Conservation (phyloP, 2,797 vertebrate genomes). For the Lycodopsis pacificus region DNA sequence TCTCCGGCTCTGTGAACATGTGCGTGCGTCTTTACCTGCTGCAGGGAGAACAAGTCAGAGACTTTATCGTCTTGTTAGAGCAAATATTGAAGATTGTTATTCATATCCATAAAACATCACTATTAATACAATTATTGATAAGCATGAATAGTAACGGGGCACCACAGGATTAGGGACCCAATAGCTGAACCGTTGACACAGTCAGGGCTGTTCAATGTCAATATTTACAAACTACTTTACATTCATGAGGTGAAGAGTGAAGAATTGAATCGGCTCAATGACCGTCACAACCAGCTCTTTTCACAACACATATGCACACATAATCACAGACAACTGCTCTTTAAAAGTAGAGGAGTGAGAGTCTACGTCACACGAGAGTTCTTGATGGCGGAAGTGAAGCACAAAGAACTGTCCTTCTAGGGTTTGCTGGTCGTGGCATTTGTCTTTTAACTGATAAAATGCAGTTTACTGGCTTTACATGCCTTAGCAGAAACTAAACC, state of each 20-base stretch:
- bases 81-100: no score
- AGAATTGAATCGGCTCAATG: no score
- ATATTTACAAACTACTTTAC: no score
- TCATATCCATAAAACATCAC: no score
- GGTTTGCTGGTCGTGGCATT: no score
- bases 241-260: no score
- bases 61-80: not conserved
- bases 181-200: not conserved
- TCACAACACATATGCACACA: not conserved
- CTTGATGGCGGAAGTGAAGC: not conserved
- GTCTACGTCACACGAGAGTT: no score
- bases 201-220: not conserved
- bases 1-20: conserved; percentile 4
- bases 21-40: not conserved
- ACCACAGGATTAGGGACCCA: not conserved
- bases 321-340: not conserved
- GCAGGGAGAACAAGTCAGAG: not conserved
- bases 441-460: not conserved
- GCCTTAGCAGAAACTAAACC: no score
- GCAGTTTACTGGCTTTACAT: not conserved
- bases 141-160: not conserved
- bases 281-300: not conserved
- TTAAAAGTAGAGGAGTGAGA: not conserved
- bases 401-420: not conserved
- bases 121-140: not conserved